Evolutionary conservation across 1,140 invertebrate species (phyloP), one percentile per base, ranked within the genome.

Genomic region (Anoplolepis gracilipes): DNA sequence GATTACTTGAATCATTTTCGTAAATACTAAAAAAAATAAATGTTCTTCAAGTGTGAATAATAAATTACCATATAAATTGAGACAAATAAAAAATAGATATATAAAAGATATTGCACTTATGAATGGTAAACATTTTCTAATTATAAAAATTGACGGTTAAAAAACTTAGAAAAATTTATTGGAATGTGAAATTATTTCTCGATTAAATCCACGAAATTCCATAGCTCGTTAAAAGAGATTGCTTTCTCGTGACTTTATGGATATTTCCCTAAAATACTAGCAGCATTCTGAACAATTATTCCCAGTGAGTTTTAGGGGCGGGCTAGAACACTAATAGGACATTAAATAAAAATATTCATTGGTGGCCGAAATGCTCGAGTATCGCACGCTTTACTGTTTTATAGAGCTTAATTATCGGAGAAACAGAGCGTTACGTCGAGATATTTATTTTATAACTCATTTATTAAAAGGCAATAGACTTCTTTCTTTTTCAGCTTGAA

Each of bases 301-400:
- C 87, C 53, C 22, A 28, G 22, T 30, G 42, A 86, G 33, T 55
- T 85, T 0, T 28, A 28, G 22, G 78, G 65, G 55, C 73, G 59
- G 46, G n/a, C 22, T 39, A 70, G n/a, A 81, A 67, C 77, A 33
- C 72, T 90, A 89, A 91, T 90, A 85, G 89, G 64, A 85, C 79
- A 89, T 89, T 89, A 90, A 90, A 91, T 91, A 91, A 91, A 91
- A 91, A 91, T 91, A 91, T 91, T 91, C 90, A 91, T 91, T 91
- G 87, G 87, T 75, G 77, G 53, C 69, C 36, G 57, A 65, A 72
- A 67, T 42, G 39, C 30, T 49, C 53, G 57, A 33, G 36, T 57
- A 67, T n/a, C 1, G 33, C 59, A 69, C 88, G 64, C 78, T 78
- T 91, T 88, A 86, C 84, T 57, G 82, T 87, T 91, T 91, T 91